phyloP scores from a whole-genome alignment of 2,888 invertebrate genomes.

The Apodemia duryi region DNA sequence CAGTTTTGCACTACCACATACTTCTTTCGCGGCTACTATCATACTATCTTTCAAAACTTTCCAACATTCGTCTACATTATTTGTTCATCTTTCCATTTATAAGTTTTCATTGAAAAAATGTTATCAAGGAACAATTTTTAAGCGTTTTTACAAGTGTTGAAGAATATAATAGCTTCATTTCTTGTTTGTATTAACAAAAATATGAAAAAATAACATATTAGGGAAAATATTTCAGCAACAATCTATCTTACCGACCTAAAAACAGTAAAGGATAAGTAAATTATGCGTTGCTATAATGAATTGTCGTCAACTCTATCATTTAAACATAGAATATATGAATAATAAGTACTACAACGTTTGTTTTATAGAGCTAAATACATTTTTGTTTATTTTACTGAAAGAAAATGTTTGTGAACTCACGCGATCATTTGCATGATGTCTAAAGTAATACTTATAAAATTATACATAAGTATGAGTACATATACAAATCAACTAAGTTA shows the following conservation, averaged over 20 bases:
- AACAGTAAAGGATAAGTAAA: neutral
- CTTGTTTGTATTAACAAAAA: too few relatives aligned
- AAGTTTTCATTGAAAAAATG: too few relatives aligned
- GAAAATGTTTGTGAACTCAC: conserved; percentile 21
- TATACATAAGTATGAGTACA: neutral
- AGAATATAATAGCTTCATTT: too few relatives aligned
- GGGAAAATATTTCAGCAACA: neutral
- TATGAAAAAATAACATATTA: too few relatives aligned
- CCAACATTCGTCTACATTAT: too few relatives aligned
- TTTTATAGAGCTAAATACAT: conserved; percentile 19
- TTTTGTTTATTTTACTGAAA: conserved; percentile 23
- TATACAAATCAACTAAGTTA: conserved; percentile 26
- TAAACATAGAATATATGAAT: conserved; percentile 54
- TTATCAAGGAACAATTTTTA: too few relatives aligned
- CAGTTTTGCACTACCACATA: too few relatives aligned
- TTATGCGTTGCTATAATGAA: conserved; percentile 30
- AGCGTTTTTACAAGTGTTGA: too few relatives aligned
- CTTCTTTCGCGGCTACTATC: too few relatives aligned
- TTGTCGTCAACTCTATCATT: conserved; percentile 41
- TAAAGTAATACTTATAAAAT: conserved; percentile 18
- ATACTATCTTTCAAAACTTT: too few relatives aligned
- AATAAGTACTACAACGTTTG: conserved; percentile 34
- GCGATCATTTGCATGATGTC: conserved; percentile 22
- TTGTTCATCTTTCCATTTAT: too few relatives aligned
- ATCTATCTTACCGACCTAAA: neutral